These are phyloP conservation scores for Adineta ricciae DNA, from an alignment of 2,888 invertebrate species.

Conservation along the genomic window DNA sequence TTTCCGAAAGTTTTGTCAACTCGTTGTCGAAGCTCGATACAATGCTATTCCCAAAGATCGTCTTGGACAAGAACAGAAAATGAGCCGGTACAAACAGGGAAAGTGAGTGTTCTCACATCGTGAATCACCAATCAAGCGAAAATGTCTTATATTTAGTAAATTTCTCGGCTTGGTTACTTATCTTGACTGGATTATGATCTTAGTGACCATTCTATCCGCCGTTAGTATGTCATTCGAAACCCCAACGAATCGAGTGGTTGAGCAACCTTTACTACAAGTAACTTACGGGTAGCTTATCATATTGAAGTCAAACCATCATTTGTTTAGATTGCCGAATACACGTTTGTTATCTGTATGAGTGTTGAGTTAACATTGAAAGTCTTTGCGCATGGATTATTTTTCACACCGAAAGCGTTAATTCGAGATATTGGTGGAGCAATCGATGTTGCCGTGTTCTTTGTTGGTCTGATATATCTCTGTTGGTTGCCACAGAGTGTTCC, in stretches of 20 bases:
- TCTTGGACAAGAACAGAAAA: conserved; percentile 85
- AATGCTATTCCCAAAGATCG: conserved; percentile 63
- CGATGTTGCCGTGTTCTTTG: conserved; percentile 92
- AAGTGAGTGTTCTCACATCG: conserved; percentile 63
- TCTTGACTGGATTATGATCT: conserved; percentile 98
- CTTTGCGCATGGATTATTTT: conserved; percentile 89
- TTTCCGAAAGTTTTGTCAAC: conserved; percentile 78
- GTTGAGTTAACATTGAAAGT: conserved; percentile 87
- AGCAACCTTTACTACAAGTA: conserved; percentile 71
- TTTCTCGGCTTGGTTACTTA: conserved; percentile 93
- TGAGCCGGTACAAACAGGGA: conserved; percentile 88
- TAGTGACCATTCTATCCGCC: conserved; percentile 88
- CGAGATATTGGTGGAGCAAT: conserved; percentile 91
- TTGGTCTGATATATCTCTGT: conserved; percentile 81
- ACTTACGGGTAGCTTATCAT: no score
- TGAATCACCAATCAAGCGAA: no score
- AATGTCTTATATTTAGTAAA: conserved; percentile 58
- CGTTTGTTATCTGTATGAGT: conserved; percentile 95
- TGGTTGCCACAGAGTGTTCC: conserved; percentile 87
- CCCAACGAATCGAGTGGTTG: conserved; percentile 81
- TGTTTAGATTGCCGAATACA: conserved; percentile 66
- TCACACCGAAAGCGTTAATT: conserved; percentile 95
- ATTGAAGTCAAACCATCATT: no score
- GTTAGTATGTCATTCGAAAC: conserved; percentile 99
- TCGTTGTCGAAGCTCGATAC: conserved; percentile 88